A percentile compares a stretch with the other conserved stretches of the same genome.
Evolutionary conservation across 2,888 invertebrate genomes (phyloP).

Genomic region (Cephus spinipes): DNA sequence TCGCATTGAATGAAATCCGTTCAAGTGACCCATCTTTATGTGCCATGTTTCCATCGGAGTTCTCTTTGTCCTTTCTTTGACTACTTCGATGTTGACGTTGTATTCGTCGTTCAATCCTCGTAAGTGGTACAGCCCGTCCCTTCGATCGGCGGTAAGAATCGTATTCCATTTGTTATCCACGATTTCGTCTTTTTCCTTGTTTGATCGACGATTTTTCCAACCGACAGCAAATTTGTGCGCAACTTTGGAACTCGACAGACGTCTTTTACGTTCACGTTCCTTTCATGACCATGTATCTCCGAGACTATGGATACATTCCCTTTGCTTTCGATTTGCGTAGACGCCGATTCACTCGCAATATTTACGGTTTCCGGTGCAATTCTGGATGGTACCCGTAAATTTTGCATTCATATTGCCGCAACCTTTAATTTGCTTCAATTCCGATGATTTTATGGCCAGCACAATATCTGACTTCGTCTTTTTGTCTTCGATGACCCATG

Average conservation of each 20-base stretch:
- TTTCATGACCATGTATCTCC: constrained; percentile 4
- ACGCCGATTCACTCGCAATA: constrained; percentile 9
- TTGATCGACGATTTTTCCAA: not conserved
- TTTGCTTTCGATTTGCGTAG: constrained; percentile 11
- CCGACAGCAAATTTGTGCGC: constrained; percentile 22
- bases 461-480: constrained; percentile 22
- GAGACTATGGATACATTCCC: constrained; percentile 5
- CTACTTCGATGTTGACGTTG: too few relatives aligned
- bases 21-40: too few relatives aligned
- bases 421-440: constrained; percentile 28
- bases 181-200: too few relatives aligned
- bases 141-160: too few relatives aligned
- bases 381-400: not conserved
- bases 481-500: not conserved
- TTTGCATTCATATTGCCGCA: constrained; percentile 11
- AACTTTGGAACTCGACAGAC: constrained; percentile 20
- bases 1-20: too few relatives aligned
- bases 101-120: too few relatives aligned
- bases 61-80: too few relatives aligned
- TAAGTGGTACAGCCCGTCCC: too few relatives aligned
- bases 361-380: constrained; percentile 5
- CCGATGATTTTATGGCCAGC: constrained; percentile 15
- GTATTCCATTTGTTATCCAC: too few relatives aligned
- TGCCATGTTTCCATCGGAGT: too few relatives aligned
- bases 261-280: constrained; percentile 11